Evolutionary conservation across 2,888 invertebrate species (phyloP).

Genomic region (Sericinus montela): DNA sequence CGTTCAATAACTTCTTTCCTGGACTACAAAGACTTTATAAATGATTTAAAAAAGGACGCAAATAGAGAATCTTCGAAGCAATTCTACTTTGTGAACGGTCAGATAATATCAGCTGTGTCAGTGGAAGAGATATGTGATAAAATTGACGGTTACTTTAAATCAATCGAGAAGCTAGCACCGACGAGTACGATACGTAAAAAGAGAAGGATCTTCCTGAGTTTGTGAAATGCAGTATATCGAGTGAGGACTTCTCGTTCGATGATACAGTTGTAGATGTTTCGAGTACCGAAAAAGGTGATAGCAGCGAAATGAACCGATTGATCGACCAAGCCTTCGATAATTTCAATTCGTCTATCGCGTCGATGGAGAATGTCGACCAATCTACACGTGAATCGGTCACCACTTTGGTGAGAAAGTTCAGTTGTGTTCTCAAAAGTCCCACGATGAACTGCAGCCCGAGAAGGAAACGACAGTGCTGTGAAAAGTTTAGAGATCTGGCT

Average conservation of each 20-base stretch:
- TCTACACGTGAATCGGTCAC: constrained; percentile 52
- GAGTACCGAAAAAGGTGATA: constrained; percentile 36
- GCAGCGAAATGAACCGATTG: constrained; percentile 47
- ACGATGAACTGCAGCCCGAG: constrained; percentile 43
- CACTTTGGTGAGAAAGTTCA: constrained; percentile 58
- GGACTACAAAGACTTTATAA: constrained; percentile 56
- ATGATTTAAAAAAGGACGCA: constrained; percentile 39
- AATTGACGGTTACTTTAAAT: constrained; percentile 64
- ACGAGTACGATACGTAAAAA: constrained; percentile 43
- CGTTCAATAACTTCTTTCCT: constrained; percentile 34
- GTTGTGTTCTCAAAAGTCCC: constrained; percentile 47
- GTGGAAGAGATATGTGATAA: constrained; percentile 59
- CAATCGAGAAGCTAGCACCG: constrained; percentile 56
- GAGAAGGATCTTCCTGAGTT: constrained; percentile 41
- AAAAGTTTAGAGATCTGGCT: constrained; percentile 55
- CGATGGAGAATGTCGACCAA: constrained; percentile 35
- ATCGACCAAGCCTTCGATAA: constrained; percentile 64
- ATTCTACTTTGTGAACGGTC: constrained; percentile 51
- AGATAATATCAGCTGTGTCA: constrained; percentile 56
- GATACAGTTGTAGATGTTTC: constrained; percentile 40
- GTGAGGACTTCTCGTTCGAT: constrained; percentile 54
- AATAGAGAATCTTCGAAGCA: constrained; percentile 37
- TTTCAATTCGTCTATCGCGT: constrained; percentile 43
- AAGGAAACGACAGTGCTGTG: constrained; percentile 47
- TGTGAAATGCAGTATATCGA: constrained; percentile 59